Evolutionary conservation across 2,797 vertebrate species (phyloP), one percentile per base, ranked within the genome.

Genomic region (Spheniscus humboldti): DNA sequence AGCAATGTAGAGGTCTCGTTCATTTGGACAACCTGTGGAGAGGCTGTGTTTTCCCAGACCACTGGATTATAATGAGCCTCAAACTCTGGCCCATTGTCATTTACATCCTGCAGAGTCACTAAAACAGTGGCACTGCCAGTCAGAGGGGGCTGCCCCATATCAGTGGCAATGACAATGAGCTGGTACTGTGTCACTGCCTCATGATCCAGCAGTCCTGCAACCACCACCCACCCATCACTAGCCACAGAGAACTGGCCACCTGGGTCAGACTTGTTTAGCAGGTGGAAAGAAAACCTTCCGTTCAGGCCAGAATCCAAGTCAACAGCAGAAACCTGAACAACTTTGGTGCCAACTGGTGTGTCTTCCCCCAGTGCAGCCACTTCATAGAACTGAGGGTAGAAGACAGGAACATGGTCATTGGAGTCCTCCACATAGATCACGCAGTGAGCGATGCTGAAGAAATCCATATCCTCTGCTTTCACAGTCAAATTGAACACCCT

Each of bases 81-180:
- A 24, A 99, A 99, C 93, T 99, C 98, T 1, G 99, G 99, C 14
- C 98, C 99, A 0, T 99, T 99, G 96, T 99, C 99, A 19, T 99
- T 99, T 48, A 99, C 72, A 7, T 99, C 99, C 27, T 98, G 97
- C n/a, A 99, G 95, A 5, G 98, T 97, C 69, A 99, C 98, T 86
- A 97, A 67, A 45, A 99, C 98, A 24, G 99, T 98, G 79, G 99
- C 98, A 24, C 98, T 99, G 81, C 99, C 98, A 0, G 98, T 98
- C 83, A 99, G 91, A 22, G 98, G 43, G 4, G 99, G 99, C 56
- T 88, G 98, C 39, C 99, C 99, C 87, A 97, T 96, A 33, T 99
- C 99, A 2, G 96, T 98, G 59, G 99, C 99, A 14, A 98, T 96
- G 80, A 99, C 97, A 95, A 98, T 96, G 76, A 99, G 98, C 18